Evolutionary conservation across 2,113 vertebrate genomes (phyloP).

Genomic region (Psittacula cyanocephala): DNA sequence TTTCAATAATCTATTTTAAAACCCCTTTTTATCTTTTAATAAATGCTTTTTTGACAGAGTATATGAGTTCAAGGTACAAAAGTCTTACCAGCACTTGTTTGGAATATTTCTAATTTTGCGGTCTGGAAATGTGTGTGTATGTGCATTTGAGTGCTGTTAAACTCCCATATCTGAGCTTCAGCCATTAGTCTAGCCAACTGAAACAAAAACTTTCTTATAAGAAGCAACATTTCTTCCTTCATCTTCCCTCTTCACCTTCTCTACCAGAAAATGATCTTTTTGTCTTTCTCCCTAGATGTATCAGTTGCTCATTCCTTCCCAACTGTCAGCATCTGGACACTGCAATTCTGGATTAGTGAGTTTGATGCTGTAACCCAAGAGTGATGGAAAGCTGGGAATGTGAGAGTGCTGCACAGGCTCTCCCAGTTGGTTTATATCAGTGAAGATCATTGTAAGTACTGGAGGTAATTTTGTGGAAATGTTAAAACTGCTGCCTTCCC

Average conservation of each 20-base stretch:
- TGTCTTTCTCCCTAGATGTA: background rate
- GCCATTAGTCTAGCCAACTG: background rate
- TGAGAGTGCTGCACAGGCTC: background rate
- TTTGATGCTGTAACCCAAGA: background rate
- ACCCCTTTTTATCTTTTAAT: background rate
- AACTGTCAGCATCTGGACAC: background rate
- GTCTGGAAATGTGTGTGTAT: background rate
- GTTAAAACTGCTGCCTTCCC: background rate
- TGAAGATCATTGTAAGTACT: background rate
- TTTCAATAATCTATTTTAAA: constrained; percentile 21
- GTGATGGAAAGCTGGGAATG: background rate
- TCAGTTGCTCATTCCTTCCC: background rate
- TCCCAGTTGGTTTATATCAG: background rate
- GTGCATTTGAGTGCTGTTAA: background rate
- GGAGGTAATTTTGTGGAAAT: background rate
- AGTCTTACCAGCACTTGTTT: background rate
- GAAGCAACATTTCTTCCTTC: background rate
- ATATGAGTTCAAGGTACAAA: background rate
- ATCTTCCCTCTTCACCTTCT: background rate
- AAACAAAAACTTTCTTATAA: background rate
- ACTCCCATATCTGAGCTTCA: background rate
- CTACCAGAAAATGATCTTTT: background rate
- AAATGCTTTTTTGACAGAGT: background rate
- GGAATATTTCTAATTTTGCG: background rate
- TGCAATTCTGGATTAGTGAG: background rate